phyloP scores from a whole-genome alignment of 2,888 invertebrate genomes.

The Drosophila pseudotakahashii region DNA sequence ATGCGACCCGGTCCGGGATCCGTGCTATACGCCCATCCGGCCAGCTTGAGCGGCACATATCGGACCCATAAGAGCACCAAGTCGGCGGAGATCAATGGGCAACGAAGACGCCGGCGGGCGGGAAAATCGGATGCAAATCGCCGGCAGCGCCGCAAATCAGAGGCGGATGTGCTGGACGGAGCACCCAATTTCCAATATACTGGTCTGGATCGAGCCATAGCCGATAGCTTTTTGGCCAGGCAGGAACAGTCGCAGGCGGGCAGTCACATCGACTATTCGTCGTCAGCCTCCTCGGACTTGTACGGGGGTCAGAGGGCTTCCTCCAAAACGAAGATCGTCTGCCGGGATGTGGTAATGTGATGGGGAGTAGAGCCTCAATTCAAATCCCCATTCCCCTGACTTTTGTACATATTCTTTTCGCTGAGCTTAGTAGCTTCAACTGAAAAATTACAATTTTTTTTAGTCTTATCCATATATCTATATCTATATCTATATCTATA shows the following conservation, averaged over 20 bases:
- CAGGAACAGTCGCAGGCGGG: conserved; percentile 81
- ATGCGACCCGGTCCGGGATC: conserved; percentile 68
- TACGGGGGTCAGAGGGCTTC: conserved; percentile 68
- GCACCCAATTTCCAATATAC: conserved; percentile 82
- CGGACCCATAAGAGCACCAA: conserved; percentile 76
- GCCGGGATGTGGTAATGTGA: conserved; percentile 82
- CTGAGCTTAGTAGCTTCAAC: background rate
- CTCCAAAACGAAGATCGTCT: conserved; percentile 79
- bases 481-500: conserved; percentile 21
- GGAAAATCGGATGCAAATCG: conserved; percentile 75
- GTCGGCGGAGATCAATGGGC: conserved; percentile 72
- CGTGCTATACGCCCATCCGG: conserved; percentile 72
- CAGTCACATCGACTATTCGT: conserved; percentile 82
- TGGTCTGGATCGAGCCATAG: conserved; percentile 83
- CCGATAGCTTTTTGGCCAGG: conserved; percentile 83
- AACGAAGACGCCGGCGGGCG: conserved; percentile 68
- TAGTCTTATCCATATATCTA: conserved; percentile 1
- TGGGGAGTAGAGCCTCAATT: background rate
- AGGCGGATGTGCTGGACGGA: conserved; percentile 81
- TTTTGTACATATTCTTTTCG: conserved; percentile 59
- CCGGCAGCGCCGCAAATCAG: conserved; percentile 83
- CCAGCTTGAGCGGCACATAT: conserved; percentile 73
- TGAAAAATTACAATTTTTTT: conserved; percentile 4
- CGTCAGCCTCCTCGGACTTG: conserved; percentile 74
- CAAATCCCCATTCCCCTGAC: background rate